Conservation (phyloP, 37 sponge, comb jelly and placozoan species). For the Agelas oroides region DNA sequence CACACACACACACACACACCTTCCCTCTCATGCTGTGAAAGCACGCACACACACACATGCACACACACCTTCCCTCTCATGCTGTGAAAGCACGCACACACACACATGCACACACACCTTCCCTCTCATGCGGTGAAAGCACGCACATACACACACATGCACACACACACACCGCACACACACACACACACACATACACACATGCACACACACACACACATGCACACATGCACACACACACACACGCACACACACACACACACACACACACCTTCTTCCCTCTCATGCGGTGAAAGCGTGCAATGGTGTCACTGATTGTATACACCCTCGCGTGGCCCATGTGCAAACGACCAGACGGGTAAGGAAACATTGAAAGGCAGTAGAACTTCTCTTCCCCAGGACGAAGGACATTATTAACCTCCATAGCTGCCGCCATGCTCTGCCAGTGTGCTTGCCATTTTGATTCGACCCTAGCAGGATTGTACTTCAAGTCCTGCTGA, state of each 20-base stretch:
- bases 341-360: constrained; percentile 87
- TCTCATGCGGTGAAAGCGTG: constrained; percentile 69
- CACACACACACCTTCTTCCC: constrained; percentile 55
- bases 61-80: no score
- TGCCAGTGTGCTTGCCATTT: constrained; percentile 41
- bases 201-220: no score
- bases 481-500: constrained; percentile 1
- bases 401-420: neutral
- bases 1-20: no score
- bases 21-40: no score
- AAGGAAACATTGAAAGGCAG: constrained; percentile 86
- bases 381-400: constrained; percentile 49
- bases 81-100: no score
- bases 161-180: no score
- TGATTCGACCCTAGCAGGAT: neutral
- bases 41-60: no score
- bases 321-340: constrained; percentile 91
- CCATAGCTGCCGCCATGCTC: neutral
- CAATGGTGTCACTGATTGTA: constrained; percentile 82
- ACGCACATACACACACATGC: no score
- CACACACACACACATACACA: no score
- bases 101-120: no score
- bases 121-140: no score
- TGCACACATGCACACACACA: no score
- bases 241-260: neutral